Evolutionary conservation across 2,888 invertebrate genomes (phyloP), one percentile per base, ranked within the genome.

Genomic region (Drosophila lutescens): DNA sequence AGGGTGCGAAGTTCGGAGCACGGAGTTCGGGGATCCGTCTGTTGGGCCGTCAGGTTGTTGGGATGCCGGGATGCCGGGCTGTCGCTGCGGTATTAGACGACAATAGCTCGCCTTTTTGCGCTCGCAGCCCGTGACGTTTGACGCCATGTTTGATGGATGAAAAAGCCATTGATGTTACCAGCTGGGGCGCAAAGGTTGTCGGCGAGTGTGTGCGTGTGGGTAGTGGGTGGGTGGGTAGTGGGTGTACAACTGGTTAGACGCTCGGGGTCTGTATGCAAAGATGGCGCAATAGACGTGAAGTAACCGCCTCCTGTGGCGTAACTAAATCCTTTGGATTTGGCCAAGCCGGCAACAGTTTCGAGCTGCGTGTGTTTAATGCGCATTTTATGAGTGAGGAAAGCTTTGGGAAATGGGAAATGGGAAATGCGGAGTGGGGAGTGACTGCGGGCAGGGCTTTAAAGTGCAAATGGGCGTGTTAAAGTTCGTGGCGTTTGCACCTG

Each of bases 91-190:
- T 84, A 85, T 85, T 88, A 85, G 85, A 88, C 87, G 85, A 88
- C 86, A 86, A 88, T 89, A 83, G 89, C 81, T 73, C 74, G 86
- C 86, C 86, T 81, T 87, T 83, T 87, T 78, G 77, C 77, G 82
- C 85, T 68, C 81, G 85, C 76, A 71, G 85, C 66, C 89, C 89
- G 90, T 89, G 90, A 90, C 89, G 90, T 88, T 90, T 90, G 90
- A 90, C 90, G 90, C 89, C 90, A 90, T 87, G 81, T 83, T 85
- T 88, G 90, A 88, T 83, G 87, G 82, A 86, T 85, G 88, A 85
- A 85, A 88, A 88, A 86, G 86, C 85, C 88, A 85, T 85, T 88
- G 85, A 85, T 84, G 85, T 86, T 83, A 88, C 85, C 85, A 88
- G 88, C 84, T 86, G 88, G 82, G 76, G 85, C 71, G 79, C 86